Evolutionary conservation across 2,113 vertebrate genomes (phyloP).

Genomic region (Vulpes ferrilata): DNA sequence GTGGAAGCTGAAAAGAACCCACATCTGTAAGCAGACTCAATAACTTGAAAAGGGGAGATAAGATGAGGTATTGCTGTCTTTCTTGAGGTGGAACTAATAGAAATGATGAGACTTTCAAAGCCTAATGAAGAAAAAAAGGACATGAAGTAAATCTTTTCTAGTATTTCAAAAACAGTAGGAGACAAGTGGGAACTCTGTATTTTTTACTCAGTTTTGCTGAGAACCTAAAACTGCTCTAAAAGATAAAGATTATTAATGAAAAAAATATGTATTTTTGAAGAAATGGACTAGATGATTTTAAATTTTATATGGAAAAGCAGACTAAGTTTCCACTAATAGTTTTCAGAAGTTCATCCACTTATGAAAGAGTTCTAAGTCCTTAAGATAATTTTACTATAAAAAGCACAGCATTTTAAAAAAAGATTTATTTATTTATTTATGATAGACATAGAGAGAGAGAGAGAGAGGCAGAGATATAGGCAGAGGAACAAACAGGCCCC

Average conservation of each 20-base stretch:
- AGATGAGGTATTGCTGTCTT: neutral
- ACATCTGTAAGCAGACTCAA: neutral
- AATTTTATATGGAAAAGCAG: neutral
- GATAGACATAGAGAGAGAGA: too few species aligned
- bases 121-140: neutral
- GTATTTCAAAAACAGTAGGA: neutral
- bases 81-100: neutral
- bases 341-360: neutral
- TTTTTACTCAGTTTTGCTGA: neutral
- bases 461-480: too few species aligned
- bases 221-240: neutral
- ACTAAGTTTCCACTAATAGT: neutral
- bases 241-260: neutral
- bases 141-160: neutral
- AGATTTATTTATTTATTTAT: too few species aligned
- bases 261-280: neutral
- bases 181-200: neutral
- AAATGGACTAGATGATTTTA: neutral
- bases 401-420: neutral
- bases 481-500: too few species aligned
- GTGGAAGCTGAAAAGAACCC: neutral
- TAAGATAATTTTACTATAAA: neutral
- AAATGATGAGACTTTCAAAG: neutral
- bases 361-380: neutral
- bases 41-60: neutral